Evolutionary conservation across 2,797 vertebrate species (phyloP).

Genomic region (Parambassis ranga): DNA sequence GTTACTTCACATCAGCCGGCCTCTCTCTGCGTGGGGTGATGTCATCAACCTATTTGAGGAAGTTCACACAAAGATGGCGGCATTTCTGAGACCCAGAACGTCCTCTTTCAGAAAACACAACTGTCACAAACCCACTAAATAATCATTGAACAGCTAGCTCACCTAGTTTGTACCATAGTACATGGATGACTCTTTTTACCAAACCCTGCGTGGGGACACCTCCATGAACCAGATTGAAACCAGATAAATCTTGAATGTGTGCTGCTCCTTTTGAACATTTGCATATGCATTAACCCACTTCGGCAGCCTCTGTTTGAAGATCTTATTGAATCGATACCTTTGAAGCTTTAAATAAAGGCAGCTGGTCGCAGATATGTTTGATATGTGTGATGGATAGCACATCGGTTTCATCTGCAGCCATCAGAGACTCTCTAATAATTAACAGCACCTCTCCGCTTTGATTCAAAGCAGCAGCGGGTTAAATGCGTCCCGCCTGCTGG

Average conservation of each 20-base stretch:
- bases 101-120: too few species aligned
- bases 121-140: too few species aligned
- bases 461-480: slow-evolving; percentile 55
- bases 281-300: slow-evolving; percentile 25
- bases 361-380: slow-evolving; percentile 21
- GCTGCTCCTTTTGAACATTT: slow-evolving; percentile 19
- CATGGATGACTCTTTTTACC: too few species aligned
- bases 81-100: too few species aligned
- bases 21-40: slow-evolving; percentile 10
- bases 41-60: slow-evolving; percentile 17
- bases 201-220: too few species aligned
- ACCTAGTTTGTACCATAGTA: too few species aligned
- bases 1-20: slow-evolving; percentile 20
- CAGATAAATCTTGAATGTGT: too few species aligned
- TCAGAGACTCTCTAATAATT: slow-evolving; percentile 68
- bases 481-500: slow-evolving; percentile 9
- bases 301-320: slow-evolving; percentile 47
- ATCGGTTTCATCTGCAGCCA: slow-evolving; percentile 44
- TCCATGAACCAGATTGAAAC: too few species aligned
- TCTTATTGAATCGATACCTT: slow-evolving; percentile 40
- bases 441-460: slow-evolving; percentile 58
- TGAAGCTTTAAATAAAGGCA: slow-evolving; percentile 50
- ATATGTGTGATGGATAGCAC: not conserved
- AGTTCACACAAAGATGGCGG: too few species aligned
- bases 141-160: too few species aligned